phyloP scores from a whole-genome alignment of 2,888 invertebrate genomes.

The Caradrina kadenii region DNA sequence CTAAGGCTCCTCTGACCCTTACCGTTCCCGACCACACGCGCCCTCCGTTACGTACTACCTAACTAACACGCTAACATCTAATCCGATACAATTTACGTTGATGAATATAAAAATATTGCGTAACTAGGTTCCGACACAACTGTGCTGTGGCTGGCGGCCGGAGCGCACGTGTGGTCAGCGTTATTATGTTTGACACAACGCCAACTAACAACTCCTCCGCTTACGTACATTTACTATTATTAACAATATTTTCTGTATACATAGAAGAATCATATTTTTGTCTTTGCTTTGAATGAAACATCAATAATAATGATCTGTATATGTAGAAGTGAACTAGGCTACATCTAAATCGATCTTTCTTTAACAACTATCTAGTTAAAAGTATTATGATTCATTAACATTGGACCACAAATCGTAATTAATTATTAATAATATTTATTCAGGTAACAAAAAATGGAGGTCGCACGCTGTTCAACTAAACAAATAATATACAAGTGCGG shows the following conservation, averaged over 20 bases:
- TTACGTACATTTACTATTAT: constrained; percentile 60
- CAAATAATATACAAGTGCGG: constrained; percentile 63
- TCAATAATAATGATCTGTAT: constrained; percentile 50
- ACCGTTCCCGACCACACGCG: constrained; percentile 69
- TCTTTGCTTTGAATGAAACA: constrained; percentile 70
- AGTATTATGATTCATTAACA: constrained; percentile 89
- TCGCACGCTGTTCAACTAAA: constrained; percentile 75
- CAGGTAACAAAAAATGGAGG: constrained; percentile 90
- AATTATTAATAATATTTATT: constrained; percentile 89
- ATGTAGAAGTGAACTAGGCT: constrained; percentile 79
- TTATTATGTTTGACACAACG: constrained; percentile 58
- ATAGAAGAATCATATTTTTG: constrained; percentile 65
- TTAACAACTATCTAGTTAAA: constrained; percentile 87
- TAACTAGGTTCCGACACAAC: constrained; percentile 48
- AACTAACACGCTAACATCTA: constrained; percentile 67
- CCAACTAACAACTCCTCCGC: constrained; percentile 60
- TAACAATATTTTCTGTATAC: constrained; percentile 66
- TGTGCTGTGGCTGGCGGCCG: too few relatives aligned
- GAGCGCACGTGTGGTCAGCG: constrained; percentile 63
- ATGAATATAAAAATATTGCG: constrained; percentile 83
- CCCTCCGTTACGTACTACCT: constrained; percentile 59
- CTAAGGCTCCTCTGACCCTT: constrained; percentile 79
- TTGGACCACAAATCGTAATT: constrained; percentile 90
- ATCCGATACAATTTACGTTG: constrained; percentile 77
- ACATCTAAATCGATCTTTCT: constrained; percentile 79